A percentile compares a stretch with the other conserved stretches of the same genome.
Evolutionary conservation across 2,113 vertebrate genomes (phyloP).

Genomic region (Zosterops japonicus): DNA sequence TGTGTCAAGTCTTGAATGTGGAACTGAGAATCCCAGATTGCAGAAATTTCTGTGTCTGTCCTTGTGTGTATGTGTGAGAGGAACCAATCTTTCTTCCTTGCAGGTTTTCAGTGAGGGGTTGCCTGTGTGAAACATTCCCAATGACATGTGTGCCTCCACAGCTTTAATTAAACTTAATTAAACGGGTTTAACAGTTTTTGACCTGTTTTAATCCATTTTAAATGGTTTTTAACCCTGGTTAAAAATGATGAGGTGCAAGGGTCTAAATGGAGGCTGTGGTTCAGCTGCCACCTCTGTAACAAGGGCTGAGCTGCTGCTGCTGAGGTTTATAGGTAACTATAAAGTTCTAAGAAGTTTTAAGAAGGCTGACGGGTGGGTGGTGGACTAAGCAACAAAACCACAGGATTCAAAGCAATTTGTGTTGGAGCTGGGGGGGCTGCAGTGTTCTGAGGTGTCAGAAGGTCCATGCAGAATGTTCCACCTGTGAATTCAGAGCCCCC

Average conservation of each 20-base stretch:
- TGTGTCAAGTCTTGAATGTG: background rate
- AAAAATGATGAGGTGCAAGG: background rate
- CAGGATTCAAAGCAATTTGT: background rate
- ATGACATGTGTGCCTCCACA: background rate
- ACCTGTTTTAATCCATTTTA: too few species aligned
- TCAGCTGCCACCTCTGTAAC: background rate
- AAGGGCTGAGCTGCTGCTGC: background rate
- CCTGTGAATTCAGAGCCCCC: background rate
- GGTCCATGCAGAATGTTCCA: too few species aligned
- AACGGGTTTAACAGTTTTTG: too few species aligned
- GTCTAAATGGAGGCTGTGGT: background rate
- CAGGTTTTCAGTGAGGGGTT: background rate
- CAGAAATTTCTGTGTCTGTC: background rate
- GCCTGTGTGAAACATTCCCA: background rate
- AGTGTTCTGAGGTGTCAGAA: rapidly evolving
- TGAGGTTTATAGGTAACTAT: background rate
- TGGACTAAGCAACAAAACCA: background rate
- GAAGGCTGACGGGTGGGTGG: background rate
- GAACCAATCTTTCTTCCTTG: background rate
- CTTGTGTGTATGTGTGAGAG: background rate
- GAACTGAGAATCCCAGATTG: background rate
- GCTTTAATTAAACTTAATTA: background rate
- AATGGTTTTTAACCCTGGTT: background rate
- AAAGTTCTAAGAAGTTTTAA: background rate
- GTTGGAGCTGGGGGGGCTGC: background rate